phyloP scores from a whole-genome alignment of 2,113 vertebrate genomes.

The Athene noctua region DNA sequence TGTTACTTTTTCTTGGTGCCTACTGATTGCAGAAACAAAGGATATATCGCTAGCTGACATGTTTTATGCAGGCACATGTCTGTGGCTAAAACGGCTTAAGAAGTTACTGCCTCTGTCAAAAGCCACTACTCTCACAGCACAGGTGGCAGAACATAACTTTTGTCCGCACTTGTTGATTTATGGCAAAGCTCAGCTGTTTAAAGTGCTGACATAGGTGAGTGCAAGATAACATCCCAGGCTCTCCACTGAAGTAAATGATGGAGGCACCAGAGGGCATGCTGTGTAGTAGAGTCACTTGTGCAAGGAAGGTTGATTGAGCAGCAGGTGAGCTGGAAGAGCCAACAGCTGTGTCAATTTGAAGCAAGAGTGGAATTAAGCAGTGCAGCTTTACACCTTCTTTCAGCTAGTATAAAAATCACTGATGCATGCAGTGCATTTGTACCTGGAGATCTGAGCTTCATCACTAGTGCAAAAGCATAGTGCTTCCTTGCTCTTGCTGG shows the following conservation, averaged over 20 bases:
- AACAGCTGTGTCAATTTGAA: background rate
- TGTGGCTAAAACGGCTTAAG: background rate
- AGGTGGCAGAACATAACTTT: background rate
- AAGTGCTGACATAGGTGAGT: background rate
- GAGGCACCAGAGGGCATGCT: background rate
- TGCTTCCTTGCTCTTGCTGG: background rate
- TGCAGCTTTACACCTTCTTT: background rate
- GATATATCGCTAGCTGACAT: background rate
- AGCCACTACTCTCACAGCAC: background rate
- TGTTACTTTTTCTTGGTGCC: background rate
- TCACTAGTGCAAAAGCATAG: background rate
- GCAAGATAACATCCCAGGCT: background rate
- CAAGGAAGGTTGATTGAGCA: background rate
- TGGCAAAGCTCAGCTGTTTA: background rate
- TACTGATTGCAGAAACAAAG: background rate
- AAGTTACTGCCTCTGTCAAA: background rate
- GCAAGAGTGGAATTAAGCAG: background rate
- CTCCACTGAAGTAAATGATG: background rate
- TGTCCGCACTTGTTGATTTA: background rate
- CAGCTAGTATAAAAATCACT: background rate
- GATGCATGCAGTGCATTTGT: background rate
- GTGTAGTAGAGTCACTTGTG: background rate
- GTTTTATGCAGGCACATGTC: background rate
- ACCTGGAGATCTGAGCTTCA: background rate
- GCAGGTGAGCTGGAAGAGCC: background rate